Evolutionary conservation across 2,888 invertebrate species (phyloP), one percentile per base, ranked within the genome.

Genomic region (Seira sanloemensis): DNA sequence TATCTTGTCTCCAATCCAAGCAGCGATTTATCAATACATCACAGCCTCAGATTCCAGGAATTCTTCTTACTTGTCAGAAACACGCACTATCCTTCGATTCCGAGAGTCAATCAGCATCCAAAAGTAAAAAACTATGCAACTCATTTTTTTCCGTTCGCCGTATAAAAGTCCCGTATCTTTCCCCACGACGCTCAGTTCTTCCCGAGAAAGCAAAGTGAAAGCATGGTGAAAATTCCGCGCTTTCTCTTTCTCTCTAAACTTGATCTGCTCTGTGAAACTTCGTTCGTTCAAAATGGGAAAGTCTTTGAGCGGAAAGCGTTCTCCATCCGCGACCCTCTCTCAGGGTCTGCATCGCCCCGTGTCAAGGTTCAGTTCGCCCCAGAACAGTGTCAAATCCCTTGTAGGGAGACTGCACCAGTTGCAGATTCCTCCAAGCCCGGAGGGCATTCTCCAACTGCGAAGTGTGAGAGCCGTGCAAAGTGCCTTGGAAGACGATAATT

Each of bases 401-500:
- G 72, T 85, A 23, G 88, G 88, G 54, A 88, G 87, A 65, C 74
- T 88, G 23, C 86, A 88, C 75, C 65, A 76, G 19, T 69, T 88
- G 18, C 62, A 67, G 65, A n/a, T n/a, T n/a, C n/a, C n/a, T n/a
- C 67, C 86, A 5, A 66, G 26, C n/a, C 54, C 65, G 9, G 85
- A 75, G 23, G 86, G 88, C 26, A 50, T 87, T 62, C 18, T 85
- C 2, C 23, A 86, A 37, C 50, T 88, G 69, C 65, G 86, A 37
- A 88, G 89, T 71, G 86, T 89, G 54, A 81, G 85, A 83, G 69
- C 80, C 25, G 83, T 89, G 79, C 67, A 88, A 73, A 84, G 86
- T 87, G 88, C 88, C 86, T 88, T 89, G 71, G 75, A 74, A 18
- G 12, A 37, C 37, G 37, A 12, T 37, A 78, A 58, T 18, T 66